Base-by-base conservation (phyloP, 2,113 vertebrate genomes). In the Tyrannus savana region DNA sequence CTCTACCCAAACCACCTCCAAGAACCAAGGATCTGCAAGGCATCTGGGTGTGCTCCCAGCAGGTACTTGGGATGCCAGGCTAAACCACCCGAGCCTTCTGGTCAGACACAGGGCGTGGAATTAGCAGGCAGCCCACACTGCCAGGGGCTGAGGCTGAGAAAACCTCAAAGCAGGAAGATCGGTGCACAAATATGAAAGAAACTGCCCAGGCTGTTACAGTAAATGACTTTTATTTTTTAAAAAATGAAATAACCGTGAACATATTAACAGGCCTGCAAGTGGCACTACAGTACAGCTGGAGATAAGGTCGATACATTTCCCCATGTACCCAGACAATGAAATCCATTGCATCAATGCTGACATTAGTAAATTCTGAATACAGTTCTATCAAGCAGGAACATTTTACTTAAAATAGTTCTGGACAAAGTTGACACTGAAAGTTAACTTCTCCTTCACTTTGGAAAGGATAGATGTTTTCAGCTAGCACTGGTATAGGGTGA, bases 201-300 rank as follows among this genome's bases (percentile, higher is more conserved):
- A 77, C 22, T 64, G 52, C 44, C 37, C 66, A 96, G 23, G 30
- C 66, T 87, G 49, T 97, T 98, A 98, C 98, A 98, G 97, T 98
- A 98, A 98, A 98, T 98, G 98, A 98, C 96, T 98, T 98, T 98
- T 98, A 98, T 98, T 98, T 75, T 75, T 93, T 30, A 96, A 97
- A 97, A 98, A 98, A 98, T 97, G 97, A 98, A 96, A 96, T 97
- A 98, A 98, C 92, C 98, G 97, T 98, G 98, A 98, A 98, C 97
- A 97, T 98, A 98, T 98, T 98, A 98, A 98, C 98, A 98, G 98
- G 98, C 97, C 98, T 97, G 98, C 97, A 97, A 97, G 97, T 97
- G 98, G 98, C 97, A 98, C 98, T 98, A 98, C 98, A 98, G 98
- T 98, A 98, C 98, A 98, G 98, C 97, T 95, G 97, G 96, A 96